Conservation (phyloP, 2,113 vertebrate genomes). For the Myotis davidii region DNA sequence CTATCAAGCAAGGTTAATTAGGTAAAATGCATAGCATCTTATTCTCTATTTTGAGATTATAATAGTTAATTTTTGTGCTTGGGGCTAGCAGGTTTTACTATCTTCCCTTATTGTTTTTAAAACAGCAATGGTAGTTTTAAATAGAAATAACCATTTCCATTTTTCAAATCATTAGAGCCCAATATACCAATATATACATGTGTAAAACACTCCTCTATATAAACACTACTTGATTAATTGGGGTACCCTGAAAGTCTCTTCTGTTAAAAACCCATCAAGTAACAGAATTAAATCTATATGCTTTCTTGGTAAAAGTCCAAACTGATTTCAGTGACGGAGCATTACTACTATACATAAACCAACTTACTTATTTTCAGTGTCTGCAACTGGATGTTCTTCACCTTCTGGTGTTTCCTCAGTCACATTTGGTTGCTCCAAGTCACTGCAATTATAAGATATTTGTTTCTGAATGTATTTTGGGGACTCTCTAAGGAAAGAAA, state of each 20-base stretch:
- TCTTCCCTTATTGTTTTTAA: background rate
- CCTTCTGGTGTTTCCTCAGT: constrained; percentile 97
- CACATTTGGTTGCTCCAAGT: constrained; percentile 95
- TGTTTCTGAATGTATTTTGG: constrained; percentile 81
- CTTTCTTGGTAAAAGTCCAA: background rate
- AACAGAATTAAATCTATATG: background rate
- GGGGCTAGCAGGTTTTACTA: background rate
- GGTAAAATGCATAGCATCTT: background rate
- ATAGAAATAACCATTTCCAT: background rate
- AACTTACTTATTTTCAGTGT: constrained; percentile 98
- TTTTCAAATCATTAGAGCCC: background rate
- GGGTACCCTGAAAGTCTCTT: background rate
- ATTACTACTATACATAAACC: background rate
- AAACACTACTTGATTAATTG: background rate
- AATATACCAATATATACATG: background rate
- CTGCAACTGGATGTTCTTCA: constrained; percentile 96
- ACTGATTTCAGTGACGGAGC: background rate
- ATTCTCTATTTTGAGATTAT: background rate
- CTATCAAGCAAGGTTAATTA: background rate
- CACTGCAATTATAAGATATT: constrained; percentile 87
- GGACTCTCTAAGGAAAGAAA: constrained; percentile 81
- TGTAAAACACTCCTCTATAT: background rate
- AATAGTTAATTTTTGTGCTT: background rate
- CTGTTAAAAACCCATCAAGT: background rate
- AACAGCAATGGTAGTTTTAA: background rate